Base-by-base conservation (phyloP, 2,113 vertebrate genomes). In the Calonectris borealis region DNA sequence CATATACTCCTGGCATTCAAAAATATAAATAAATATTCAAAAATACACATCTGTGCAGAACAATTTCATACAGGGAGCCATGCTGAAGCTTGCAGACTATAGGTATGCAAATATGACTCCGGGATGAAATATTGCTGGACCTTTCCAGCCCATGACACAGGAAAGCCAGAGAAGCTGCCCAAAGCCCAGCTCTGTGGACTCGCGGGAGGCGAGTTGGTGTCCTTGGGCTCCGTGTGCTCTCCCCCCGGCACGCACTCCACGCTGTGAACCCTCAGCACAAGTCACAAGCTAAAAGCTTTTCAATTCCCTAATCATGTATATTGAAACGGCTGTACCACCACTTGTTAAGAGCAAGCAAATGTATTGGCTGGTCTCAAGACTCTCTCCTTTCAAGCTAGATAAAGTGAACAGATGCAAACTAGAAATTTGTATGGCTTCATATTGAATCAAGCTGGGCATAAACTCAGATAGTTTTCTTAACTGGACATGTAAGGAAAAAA, bases 21-120 rank as follows among this genome's bases (percentile, higher is more conserved):
- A 36, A 24, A 0, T 19, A 38, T 0, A 17, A 27, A 58, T 25
- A 55, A 73, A 42, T 16, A 22, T 16, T 13, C 9, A 16, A 7
- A 49, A 40, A 13, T 2, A 4, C 4, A 6, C 3, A 64, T 31
- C 75, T 40, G 11, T 20, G n/a, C 40, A 16, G 44, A 21, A 34
- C 10, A 17, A 24, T 8, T 4, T 13, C 21, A 26, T 13, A 10
- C 44, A 88, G 34, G 34, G n/a, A 82, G 58, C 31, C 17, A 2
- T 4, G 54, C n/a, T 36, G 54, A 29, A 6, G 9, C 11, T 14
- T 54, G 21, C 36, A 64, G 51, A 1, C 13, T 9, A 4, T 0
- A 55, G 46, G 32, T 3, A 11, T 25, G 11, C 7, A 38, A 16
- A 3, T 1, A 0, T 0, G 18, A 0, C 38, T 10, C 2, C 11